Evolutionary conservation across 2,113 vertebrate species (phyloP).

Genomic region (Saguinus midas): DNA sequence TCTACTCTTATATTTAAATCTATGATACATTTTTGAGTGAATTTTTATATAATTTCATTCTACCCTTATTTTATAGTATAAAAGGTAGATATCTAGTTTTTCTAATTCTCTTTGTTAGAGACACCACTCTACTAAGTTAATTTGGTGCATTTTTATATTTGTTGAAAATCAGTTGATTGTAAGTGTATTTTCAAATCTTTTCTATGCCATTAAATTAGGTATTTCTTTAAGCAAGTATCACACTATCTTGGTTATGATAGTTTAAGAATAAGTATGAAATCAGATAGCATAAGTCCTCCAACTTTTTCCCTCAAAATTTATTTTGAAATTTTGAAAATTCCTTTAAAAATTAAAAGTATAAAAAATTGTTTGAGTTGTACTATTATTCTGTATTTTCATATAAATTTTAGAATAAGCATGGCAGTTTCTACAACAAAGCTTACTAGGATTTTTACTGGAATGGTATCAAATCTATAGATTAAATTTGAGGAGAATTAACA

Average conservation of each 20-base stretch:
- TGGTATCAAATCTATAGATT: neutral
- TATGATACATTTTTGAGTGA: neutral
- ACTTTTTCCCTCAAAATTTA: neutral
- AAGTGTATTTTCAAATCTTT: neutral
- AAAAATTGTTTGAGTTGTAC: neutral
- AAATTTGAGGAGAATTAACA: neutral
- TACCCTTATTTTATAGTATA: neutral
- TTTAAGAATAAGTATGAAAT: constrained; percentile 1
- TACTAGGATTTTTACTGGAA: neutral
- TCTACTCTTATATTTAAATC: neutral
- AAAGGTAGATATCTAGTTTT: neutral
- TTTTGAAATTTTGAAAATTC: neutral
- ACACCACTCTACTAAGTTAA: neutral
- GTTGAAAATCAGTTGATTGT: neutral
- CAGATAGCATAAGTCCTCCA: neutral
- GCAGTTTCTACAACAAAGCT: neutral
- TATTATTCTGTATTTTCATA: neutral
- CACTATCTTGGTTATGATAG: neutral
- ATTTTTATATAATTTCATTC: neutral
- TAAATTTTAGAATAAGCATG: neutral
- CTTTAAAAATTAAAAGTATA: neutral
- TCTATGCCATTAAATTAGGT: neutral
- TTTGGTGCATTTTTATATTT: neutral
- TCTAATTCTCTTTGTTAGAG: neutral
- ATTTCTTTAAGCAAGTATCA: neutral